phyloP scores from a whole-genome alignment of 1,140 invertebrate genomes.

The Carcinoscorpius rotundicauda region DNA sequence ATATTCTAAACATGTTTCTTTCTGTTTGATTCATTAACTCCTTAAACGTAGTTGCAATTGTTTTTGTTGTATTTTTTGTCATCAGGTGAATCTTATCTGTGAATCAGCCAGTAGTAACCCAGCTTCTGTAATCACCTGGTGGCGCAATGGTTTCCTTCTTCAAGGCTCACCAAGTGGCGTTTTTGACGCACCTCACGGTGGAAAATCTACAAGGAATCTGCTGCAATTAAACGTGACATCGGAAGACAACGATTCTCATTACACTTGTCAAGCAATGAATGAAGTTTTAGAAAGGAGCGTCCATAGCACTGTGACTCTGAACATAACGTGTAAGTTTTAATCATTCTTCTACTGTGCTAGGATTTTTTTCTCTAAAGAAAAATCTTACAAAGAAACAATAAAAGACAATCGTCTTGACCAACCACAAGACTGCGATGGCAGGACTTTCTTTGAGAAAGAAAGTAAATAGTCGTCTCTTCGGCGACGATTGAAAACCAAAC shows the following conservation, averaged over 20 bases:
- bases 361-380: too few relatives aligned
- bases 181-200: conserved; percentile 66
- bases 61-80: background rate
- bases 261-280: conserved; percentile 87
- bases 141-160: conserved; percentile 67
- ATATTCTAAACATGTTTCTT: too few relatives aligned
- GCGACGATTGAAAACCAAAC: too few relatives aligned
- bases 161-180: conserved; percentile 53
- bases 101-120: conserved; percentile 88
- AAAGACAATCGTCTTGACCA: too few relatives aligned
- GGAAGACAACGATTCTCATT: conserved; percentile 70
- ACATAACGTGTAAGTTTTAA: conserved; percentile 74
- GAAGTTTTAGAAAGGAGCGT: conserved; percentile 63
- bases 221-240: conserved; percentile 71
- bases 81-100: conserved; percentile 53
- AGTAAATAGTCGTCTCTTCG: too few relatives aligned
- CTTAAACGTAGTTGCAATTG: too few relatives aligned
- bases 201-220: conserved; percentile 67
- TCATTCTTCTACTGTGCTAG: too few relatives aligned
- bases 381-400: too few relatives aligned
- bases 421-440: too few relatives aligned
- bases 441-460: too few relatives aligned
- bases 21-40: too few relatives aligned
- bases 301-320: conserved; percentile 71
- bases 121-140: conserved; percentile 80